Percentiles rank a stretch among this genome's conserved stretches.
Evolutionary conservation across 2,888 invertebrate species (phyloP).

Genomic region (Coleophora deauratella): DNA sequence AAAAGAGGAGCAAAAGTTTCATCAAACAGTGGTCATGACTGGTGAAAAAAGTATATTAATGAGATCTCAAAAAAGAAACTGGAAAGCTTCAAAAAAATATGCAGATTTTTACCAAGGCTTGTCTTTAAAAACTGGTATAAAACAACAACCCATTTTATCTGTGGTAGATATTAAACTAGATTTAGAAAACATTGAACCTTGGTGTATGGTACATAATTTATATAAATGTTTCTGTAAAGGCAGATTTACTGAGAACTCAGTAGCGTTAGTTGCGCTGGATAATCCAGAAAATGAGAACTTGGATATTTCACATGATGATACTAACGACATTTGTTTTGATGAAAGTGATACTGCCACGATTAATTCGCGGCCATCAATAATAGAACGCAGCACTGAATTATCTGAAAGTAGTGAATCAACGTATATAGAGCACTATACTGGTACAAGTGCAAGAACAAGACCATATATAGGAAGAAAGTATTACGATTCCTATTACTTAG

Average conservation of each 20-base stretch:
- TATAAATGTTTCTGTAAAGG: conserved; percentile 80
- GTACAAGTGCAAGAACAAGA: conserved; percentile 34
- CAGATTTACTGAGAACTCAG: conserved; percentile 32
- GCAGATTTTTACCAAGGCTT: conserved; percentile 63
- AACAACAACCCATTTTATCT: conserved; percentile 26
- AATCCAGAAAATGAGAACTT: background rate
- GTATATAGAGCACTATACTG: background rate
- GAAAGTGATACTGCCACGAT: conserved; percentile 3
- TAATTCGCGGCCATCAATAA: too few species aligned
- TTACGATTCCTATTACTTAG: conserved; percentile 34
- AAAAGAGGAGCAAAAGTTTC: conserved; percentile 81
- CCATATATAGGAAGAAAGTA: conserved; percentile 41
- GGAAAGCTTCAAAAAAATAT: conserved; percentile 76
- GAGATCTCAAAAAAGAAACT: conserved; percentile 71
- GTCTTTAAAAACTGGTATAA: conserved; percentile 30
- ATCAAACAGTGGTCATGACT: conserved; percentile 79
- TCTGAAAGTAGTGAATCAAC: too few species aligned
- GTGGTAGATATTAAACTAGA: conserved; percentile 36
- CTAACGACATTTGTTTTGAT: conserved; percentile 5
- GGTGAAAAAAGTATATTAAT: conserved; percentile 78
- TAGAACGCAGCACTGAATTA: too few species aligned
- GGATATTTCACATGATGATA: too few species aligned
- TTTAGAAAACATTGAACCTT: conserved; percentile 69
- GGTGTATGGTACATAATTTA: conserved; percentile 78
- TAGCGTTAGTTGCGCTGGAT: conserved; percentile 2